Evolutionary conservation across 1,140 invertebrate genomes (phyloP).

Genomic region (Solenopsis fugax): DNA sequence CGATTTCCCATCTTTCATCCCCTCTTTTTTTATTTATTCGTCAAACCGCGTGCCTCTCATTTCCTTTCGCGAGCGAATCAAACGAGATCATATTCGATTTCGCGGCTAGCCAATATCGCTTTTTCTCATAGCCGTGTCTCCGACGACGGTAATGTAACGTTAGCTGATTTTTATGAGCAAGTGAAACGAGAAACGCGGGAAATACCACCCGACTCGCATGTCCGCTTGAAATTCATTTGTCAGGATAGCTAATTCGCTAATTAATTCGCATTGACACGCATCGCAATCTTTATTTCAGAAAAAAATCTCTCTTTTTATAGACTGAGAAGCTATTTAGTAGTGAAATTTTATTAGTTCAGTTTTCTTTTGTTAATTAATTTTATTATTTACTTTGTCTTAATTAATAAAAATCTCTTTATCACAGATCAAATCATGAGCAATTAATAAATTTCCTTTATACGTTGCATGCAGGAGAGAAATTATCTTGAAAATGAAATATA

Average conservation of each 20-base stretch:
- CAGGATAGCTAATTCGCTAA: not conserved
- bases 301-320: not conserved
- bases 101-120: constrained; percentile 62
- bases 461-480: not conserved
- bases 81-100: constrained; percentile 57
- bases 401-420: not conserved
- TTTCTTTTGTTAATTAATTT: not conserved
- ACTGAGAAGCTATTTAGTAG: not conserved
- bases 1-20: not conserved
- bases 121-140: constrained; percentile 30
- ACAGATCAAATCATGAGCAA: not conserved
- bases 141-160: constrained; percentile 8
- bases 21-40: not conserved
- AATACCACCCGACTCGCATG: not conserved
- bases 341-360: not conserved
- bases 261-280: not conserved
- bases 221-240: not conserved
- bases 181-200: constrained; percentile 25
- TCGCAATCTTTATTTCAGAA: not conserved
- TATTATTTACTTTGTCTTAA: not conserved
- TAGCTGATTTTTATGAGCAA: constrained; percentile 38
- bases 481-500: not conserved
- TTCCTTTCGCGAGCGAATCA: not conserved
- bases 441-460: not conserved
- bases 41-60: not conserved